Evolutionary conservation across 2,888 invertebrate genomes (phyloP), one percentile per base, ranked within the genome.

Genomic region (Megamerina dolium): DNA sequence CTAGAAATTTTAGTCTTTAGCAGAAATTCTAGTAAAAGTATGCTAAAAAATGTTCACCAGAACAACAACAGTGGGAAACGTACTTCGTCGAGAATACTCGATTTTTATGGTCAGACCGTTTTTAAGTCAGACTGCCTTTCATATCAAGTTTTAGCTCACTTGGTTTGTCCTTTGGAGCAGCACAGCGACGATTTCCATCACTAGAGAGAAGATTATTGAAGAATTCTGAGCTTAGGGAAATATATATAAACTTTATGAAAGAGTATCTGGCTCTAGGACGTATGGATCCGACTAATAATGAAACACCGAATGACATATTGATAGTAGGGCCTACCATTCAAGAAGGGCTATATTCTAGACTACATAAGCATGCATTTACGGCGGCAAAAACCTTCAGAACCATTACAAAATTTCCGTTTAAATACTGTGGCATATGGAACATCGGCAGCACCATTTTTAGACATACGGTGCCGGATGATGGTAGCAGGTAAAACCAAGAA

Each of bases 181-280:
- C 46, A 5, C n/a, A n/a, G n/a, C n/a, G n/a, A n/a, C n/a, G 44
- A n/a, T 52, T 49, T 43, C 29, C 46, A 20, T 34, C 45, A n/a
- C n/a, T n/a, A n/a, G n/a, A n/a, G n/a, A n/a, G n/a, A n/a, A n/a
- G n/a, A n/a, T n/a, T n/a, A n/a, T n/a, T n/a, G n/a, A n/a, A n/a
- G n/a, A n/a, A n/a, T n/a, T n/a, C n/a, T n/a, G n/a, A n/a, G n/a
- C n/a, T n/a, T n/a, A n/a, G n/a, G 27, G 21, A 29, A n/a, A 45
- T 46, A 29, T 49, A 45, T 18, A 35, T 41, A 27, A n/a, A n/a
- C n/a, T n/a, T n/a, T n/a, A n/a, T n/a, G n/a, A n/a, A n/a, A n/a
- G n/a, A n/a, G n/a, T n/a, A 48, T 21, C 13, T 43, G 16, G 12
- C 16, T 9, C 37, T 50, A 30, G 45, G 43, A 2, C 50, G 52